Evolutionary conservation across 30 jellyfish, hydroid and myxozoan species (phyloP).

Genomic region (Sanderia malayensis): DNA sequence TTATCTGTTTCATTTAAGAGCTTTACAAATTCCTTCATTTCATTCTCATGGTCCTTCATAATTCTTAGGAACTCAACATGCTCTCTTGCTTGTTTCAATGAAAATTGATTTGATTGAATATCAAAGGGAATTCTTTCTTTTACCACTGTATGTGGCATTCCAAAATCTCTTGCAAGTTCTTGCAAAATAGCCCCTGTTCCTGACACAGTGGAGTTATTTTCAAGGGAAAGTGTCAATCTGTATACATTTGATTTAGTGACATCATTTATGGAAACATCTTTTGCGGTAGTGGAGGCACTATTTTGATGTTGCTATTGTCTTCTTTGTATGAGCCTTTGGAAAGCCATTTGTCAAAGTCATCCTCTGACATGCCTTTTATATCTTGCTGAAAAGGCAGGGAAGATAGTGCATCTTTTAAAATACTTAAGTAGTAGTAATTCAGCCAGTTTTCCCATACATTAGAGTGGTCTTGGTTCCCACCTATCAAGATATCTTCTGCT

Average conservation of each 20-base stretch:
- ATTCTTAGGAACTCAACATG: slow-evolving; percentile 16
- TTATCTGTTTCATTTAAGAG: slow-evolving; percentile 5
- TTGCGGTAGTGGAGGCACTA: slow-evolving; percentile 4
- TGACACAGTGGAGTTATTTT: slow-evolving; percentile 12
- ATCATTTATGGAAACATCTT: slow-evolving; percentile 1
- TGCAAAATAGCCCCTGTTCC: slow-evolving; percentile 12
- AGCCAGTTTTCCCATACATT: slow-evolving; percentile 22
- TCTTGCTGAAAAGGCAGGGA: slow-evolving; percentile 12
- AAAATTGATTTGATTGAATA: slow-evolving; percentile 6
- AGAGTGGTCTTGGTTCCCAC: slow-evolving; percentile 35
- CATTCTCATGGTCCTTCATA: slow-evolving; percentile 4
- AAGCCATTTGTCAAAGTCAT: slow-evolving; percentile 22
- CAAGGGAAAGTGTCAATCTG: slow-evolving; percentile 13
- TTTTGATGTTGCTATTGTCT: slow-evolving; percentile 5
- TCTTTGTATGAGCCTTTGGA: slow-evolving; percentile 9
- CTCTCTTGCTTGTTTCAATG: slow-evolving; percentile 10
- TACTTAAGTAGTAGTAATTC: slow-evolving; percentile 16
- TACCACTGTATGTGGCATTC: slow-evolving; percentile 12
- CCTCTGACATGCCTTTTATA: slow-evolving; percentile 25
- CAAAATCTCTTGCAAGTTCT: slow-evolving; percentile 16
- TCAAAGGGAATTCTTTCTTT: slow-evolving; percentile 11
- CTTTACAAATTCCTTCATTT: slow-evolving; percentile 4
- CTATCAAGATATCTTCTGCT: slow-evolving; percentile 21
- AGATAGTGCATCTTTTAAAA: slow-evolving; percentile 37
- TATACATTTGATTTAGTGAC: slow-evolving; percentile 5